Conservation (phyloP, 1,140 invertebrate genomes). For the Metaphire vulgaris region DNA sequence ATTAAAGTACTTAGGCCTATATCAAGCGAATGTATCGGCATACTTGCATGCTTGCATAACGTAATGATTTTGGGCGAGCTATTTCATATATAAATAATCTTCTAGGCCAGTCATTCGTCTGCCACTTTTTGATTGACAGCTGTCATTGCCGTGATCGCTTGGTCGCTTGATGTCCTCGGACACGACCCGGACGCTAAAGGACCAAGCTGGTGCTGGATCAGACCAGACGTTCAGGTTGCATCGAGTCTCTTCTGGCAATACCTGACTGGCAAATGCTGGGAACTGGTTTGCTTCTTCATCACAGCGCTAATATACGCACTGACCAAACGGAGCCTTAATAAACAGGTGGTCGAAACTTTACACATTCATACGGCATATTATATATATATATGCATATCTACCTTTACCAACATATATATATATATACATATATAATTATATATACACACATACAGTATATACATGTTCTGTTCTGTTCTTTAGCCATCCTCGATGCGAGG, state of each 20-base stretch:
- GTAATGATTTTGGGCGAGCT: no score
- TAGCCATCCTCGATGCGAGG: no score
- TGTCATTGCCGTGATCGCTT: constrained; percentile 30
- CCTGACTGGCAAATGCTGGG: constrained; percentile 41
- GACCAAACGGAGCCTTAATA: constrained; percentile 17
- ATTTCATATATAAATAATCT: no score
- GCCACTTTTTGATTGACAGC: no score
- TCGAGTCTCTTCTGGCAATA: constrained; percentile 40
- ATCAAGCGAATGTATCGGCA: no score
- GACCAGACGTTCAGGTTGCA: constrained; percentile 35
- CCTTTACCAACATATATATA: background rate
- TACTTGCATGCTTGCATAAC: no score
- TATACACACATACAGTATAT: no score
- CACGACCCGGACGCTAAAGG: constrained; percentile 36
- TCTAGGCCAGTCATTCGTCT: no score
- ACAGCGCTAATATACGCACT: constrained; percentile 35
- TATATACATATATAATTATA: background rate
- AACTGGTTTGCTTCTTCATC: constrained; percentile 35
- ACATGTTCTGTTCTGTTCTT: no score
- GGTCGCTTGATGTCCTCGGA: constrained; percentile 36
- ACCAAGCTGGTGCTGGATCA: constrained; percentile 46
- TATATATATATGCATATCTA: background rate
- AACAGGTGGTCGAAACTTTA: no score
- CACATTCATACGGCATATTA: background rate
- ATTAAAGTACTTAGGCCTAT: no score